Conservation (phyloP, 2,113 vertebrate species). For the Dipodomys spectabilis region DNA sequence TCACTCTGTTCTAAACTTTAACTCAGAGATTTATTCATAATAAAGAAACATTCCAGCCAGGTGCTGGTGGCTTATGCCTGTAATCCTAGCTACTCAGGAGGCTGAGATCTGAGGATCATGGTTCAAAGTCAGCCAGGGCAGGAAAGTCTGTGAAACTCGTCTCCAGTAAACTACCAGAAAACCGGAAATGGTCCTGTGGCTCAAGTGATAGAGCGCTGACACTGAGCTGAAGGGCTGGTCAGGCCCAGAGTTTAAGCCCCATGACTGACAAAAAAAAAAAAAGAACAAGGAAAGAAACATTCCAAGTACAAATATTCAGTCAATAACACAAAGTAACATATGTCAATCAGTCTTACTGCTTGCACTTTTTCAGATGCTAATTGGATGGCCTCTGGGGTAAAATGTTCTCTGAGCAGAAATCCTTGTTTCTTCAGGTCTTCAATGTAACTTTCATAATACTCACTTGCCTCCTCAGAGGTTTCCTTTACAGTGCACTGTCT, state of each 20-base stretch:
- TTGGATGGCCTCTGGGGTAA: conserved; percentile 74
- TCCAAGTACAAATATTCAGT: not conserved
- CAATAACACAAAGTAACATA: not conserved
- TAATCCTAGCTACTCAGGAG: too few relatives aligned
- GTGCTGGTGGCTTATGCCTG: too few relatives aligned
- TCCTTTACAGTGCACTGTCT: conserved; percentile 78
- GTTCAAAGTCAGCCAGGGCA: too few relatives aligned
- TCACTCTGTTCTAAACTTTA: too few relatives aligned
- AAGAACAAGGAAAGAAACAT: not conserved
- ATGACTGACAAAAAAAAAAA: too few relatives aligned
- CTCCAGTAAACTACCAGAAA: too few relatives aligned
- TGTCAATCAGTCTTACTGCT: conserved; percentile 82
- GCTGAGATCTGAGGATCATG: too few relatives aligned
- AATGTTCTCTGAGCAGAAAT: conserved; percentile 75
- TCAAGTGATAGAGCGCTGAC: too few relatives aligned
- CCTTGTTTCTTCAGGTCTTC: conserved; percentile 79
- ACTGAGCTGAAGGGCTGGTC: too few relatives aligned
- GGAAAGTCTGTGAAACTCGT: too few relatives aligned
- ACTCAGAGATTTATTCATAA: not conserved
- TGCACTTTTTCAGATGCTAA: conserved; percentile 88
- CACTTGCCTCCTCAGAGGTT: conserved; percentile 87
- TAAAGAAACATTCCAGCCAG: not conserved
- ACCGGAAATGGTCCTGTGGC: too few relatives aligned
- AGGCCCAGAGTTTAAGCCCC: too few relatives aligned
- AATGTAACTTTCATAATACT: conserved; percentile 82